Evolutionary conservation across 1,140 invertebrate genomes (phyloP), one percentile per base, ranked within the genome.

Genomic region (Drosophila nebulosa): DNA sequence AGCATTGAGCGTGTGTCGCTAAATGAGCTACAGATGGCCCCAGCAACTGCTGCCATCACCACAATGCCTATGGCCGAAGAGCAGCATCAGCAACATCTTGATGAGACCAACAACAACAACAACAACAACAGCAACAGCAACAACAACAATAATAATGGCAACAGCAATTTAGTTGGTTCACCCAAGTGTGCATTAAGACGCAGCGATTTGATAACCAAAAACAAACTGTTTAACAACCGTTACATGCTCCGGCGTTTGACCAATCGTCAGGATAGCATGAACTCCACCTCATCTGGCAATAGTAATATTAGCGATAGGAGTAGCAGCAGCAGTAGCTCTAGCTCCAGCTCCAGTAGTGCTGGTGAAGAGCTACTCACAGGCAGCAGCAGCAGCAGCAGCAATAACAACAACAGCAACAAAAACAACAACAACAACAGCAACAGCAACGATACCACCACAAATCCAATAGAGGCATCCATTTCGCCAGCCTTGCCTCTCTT

Each of bases 1-100:
- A 94, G 93, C 66, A 94, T 95, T 70, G 94, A 94, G 78, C 92
- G 94, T 26, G 93, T 95, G 30, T 94, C 94, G 24, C 80, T 95
- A 22, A 94, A 95, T 83, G 94, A 95, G 73, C 86, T 95, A 42
- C 92, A 93, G 50, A 94, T 94, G 88, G 94, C 94, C 21, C 90
- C 64, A 9, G 53, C 61, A 50, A 32, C 58, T 3, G 55, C 46
- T 30, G 35, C 26, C 30, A 58, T 26, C 7, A 58, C 16, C 52
- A 26, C 68, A 2, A 12, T 36, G 14, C 35, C 35, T 2, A 46
- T 21, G 39, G 7, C 16, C 16, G 39, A 46, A 9, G 39, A 46
- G 16, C 39, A 46, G 39, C 39, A 42, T 7, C 39, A 46, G 39
- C 39, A 21, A 0, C 39, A 46, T 7, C 39, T n/a, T n/a, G n/a